Base-by-base conservation (phyloP, 2,888 invertebrate species). In the Frankliniella fusca region DNA sequence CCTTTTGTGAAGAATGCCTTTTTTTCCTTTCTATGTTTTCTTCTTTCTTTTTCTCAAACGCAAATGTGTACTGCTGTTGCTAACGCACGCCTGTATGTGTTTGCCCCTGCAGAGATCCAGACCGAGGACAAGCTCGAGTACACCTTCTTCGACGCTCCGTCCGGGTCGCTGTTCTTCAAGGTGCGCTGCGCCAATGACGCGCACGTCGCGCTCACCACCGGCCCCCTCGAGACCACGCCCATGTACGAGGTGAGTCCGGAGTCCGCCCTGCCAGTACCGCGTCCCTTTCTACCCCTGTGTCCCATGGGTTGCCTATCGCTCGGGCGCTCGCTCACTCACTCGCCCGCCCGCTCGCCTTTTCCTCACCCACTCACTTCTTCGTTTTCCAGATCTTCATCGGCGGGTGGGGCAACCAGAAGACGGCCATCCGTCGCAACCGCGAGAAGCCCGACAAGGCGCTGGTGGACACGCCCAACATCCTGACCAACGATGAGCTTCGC, bases 401-500 rank as follows among this genome's bases (percentile, higher is more conserved):
- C 49, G 96, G 96, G 48, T 97, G 96, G 97, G 91, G 92, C 48
- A 96, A 97, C 88, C 90, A 91, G 84, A 95, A 95, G 89, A 95
- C 94, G 54, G 93, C 95, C 0, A 94, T 95, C 87, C 93, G 96
- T 83, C 93, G 92, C 86, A 94, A 96, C 89, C 91, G 92, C 87
- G 89, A 91, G 84, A 92, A 95, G 88, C 94, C 95, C 5, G 94
- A 95, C 82, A 92, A 92, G 84, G 92, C 91, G 18, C 92, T 93
- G 87, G 90, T 90, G 8, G 91, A 92, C 50, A 95, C 95, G 0
- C 94, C 94, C 0, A 91, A 90, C 83, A 92, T 95, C 85, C 88
- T 96, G 84, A 92, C 91, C 86, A 91, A 89, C 11, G 93, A 93
- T 76, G 95, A 95, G 87, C 93, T 91, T 89, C 93, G 94, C 82